phyloP scores from a whole-genome alignment of 2,797 vertebrate genomes.

The Craterocephalus amniculus region DNA sequence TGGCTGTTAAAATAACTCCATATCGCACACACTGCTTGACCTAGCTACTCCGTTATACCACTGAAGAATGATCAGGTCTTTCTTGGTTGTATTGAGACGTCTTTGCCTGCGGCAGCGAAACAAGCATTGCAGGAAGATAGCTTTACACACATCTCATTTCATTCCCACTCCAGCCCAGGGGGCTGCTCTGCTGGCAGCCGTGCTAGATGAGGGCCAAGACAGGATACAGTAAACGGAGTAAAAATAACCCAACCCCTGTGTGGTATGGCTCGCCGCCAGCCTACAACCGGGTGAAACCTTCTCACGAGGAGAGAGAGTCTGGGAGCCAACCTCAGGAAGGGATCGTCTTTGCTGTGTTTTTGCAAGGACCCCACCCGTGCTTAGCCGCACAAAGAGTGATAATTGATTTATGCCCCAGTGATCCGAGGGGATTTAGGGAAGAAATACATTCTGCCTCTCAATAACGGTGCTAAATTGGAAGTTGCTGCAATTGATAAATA shows the following conservation, averaged over 20 bases:
- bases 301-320: conserved; percentile 46
- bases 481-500: neutral
- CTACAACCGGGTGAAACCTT: conserved; percentile 46
- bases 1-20: neutral
- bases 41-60: conserved; percentile 14
- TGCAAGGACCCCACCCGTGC: conserved; percentile 55
- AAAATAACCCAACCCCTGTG: conserved; percentile 80
- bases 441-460: neutral
- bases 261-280: conserved; percentile 45
- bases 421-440: no score
- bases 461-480: neutral
- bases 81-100: conserved; percentile 27
- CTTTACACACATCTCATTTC: conserved; percentile 71
- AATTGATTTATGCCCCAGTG: conserved; percentile 54
- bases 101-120: conserved; percentile 42
- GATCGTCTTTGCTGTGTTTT: conserved; percentile 54
- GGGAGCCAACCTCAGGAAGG: conserved; percentile 56
- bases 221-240: conserved; percentile 82
- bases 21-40: neutral
- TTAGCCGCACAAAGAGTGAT: conserved; percentile 53
- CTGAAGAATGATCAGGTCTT: conserved; percentile 12
- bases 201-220: conserved; percentile 61
- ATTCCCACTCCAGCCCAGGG: conserved; percentile 54
- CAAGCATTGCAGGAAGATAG: conserved; percentile 48
- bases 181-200: conserved; percentile 56